Evolutionary conservation across 2,797 vertebrate species (phyloP).

Genomic region (Liasis olivaceus): DNA sequence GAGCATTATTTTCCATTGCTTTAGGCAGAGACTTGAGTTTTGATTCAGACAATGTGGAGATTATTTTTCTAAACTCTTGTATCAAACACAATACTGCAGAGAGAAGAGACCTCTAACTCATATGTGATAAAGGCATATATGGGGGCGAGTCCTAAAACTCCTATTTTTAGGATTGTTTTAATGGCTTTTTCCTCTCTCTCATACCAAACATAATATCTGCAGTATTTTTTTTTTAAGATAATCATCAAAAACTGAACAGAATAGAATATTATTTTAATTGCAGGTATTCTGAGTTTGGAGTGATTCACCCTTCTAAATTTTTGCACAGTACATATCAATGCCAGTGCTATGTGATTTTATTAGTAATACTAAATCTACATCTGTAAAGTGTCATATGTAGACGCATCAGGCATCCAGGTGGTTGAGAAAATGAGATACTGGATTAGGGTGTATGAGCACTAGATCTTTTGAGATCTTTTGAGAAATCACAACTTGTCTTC

Average conservation of each 20-base stretch:
- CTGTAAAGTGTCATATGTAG: background rate
- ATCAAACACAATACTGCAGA: background rate
- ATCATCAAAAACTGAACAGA: background rate
- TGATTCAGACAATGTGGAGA: background rate
- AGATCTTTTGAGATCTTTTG: background rate
- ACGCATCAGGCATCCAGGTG: background rate
- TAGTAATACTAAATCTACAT: background rate
- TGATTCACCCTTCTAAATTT: background rate
- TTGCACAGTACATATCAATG: background rate
- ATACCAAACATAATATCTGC: background rate
- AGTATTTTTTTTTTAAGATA: background rate
- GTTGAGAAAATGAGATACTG: background rate
- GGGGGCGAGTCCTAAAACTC: background rate
- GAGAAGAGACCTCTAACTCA: background rate
- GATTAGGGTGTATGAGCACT: too few relatives aligned
- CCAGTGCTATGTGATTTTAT: background rate
- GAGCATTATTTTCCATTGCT: background rate
- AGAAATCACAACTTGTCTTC: background rate
- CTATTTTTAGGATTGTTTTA: background rate
- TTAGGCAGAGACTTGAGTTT: background rate
- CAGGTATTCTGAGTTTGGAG: background rate
- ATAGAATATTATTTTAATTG: constrained; percentile 2
- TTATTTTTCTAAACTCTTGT: background rate
- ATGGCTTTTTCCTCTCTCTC: background rate
- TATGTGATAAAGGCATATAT: background rate